Evolutionary conservation across 2,113 vertebrate genomes (phyloP).

Genomic region (Ailurus styani): DNA sequence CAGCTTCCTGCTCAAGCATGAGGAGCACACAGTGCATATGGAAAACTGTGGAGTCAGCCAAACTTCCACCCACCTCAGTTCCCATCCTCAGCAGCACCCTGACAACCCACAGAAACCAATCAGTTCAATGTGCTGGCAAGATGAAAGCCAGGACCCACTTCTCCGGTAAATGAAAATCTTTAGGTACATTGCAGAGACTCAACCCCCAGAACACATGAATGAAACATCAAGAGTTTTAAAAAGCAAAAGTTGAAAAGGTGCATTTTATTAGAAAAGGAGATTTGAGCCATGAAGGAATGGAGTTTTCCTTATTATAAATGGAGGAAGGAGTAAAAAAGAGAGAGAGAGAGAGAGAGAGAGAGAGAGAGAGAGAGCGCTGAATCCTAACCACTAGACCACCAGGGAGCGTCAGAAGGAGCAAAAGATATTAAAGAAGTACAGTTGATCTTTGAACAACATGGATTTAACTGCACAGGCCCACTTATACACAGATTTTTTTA

Average conservation of each 20-base stretch:
- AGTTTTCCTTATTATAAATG: neutral
- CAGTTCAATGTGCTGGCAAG: neutral
- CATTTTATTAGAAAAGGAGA: neutral
- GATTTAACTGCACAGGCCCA: neutral
- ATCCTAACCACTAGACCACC: too few species aligned
- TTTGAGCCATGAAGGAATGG: neutral
- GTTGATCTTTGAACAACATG: neutral
- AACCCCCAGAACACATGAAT: neutral
- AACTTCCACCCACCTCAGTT: conserved; percentile 30
- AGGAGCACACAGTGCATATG: neutral
- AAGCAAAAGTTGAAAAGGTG: neutral
- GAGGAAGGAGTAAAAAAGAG: neutral
- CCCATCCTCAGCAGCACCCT: neutral
- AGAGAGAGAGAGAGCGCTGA: too few species aligned
- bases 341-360: too few species aligned
- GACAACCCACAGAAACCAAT: neutral
- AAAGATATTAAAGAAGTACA: neutral
- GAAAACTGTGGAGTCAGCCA: conserved; percentile 36
- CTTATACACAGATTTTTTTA: neutral
- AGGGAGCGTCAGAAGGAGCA: too few species aligned
- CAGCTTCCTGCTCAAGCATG: conserved; percentile 17
- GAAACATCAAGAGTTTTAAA: neutral
- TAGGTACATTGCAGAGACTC: neutral
- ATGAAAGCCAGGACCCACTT: neutral
- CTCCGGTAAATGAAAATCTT: neutral